Percentiles rank a stretch among this genome's conserved stretches.
Evolutionary conservation across 2,888 invertebrate genomes (phyloP).

Genomic region (Ornithoptera priamus): DNA sequence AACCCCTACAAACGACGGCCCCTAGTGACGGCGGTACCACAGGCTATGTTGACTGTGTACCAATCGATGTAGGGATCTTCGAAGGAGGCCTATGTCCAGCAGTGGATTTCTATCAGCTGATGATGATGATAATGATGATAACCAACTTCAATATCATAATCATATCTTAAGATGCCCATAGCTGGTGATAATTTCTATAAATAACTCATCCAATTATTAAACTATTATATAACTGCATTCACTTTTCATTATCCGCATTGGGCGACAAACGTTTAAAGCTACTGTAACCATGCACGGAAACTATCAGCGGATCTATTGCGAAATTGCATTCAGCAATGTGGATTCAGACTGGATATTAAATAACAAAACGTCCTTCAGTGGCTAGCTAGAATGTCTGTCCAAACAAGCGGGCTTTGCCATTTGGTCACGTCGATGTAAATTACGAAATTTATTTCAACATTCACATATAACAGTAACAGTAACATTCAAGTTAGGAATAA

Average conservation of each 20-base stretch:
- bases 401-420: constrained; percentile 2
- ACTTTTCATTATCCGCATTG: neutral
- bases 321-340: constrained; percentile 13
- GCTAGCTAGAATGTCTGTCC: constrained; percentile 25
- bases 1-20: too few relatives aligned
- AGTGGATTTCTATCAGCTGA: too few relatives aligned
- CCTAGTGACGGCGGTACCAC: too few relatives aligned
- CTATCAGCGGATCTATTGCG: constrained; percentile 7
- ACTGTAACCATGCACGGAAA: neutral
- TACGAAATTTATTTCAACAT: neutral
- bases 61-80: too few relatives aligned
- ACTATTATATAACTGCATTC: too few relatives aligned
- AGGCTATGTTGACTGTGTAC: too few relatives aligned
- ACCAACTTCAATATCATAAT: too few relatives aligned
- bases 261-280: neutral
- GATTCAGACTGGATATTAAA: constrained; percentile 16
- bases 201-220: too few relatives aligned
- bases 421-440: constrained; percentile 12
- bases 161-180: too few relatives aligned
- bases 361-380: constrained; percentile 18
- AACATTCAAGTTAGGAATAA: neutral
- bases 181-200: too few relatives aligned
- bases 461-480: neutral
- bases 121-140: too few relatives aligned
- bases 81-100: too few relatives aligned